These are phyloP conservation scores for Taenioides sp. DNA, from an alignment of 2,797 vertebrate genomes.

Conservation along the genomic window DNA sequence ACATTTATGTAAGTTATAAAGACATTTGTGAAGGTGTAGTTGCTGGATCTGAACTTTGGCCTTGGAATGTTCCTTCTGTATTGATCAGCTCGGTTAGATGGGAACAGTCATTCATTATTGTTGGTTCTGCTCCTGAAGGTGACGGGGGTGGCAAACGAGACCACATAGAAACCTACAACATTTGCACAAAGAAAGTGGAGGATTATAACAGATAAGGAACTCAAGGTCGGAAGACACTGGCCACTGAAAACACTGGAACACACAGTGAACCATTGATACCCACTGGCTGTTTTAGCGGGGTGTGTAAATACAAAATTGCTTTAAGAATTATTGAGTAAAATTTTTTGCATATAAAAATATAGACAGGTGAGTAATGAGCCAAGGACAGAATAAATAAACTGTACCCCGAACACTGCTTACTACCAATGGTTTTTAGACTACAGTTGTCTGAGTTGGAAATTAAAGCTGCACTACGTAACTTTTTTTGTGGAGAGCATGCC, in stretches of 20 bases:
- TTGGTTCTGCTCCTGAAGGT: slow-evolving; percentile 48
- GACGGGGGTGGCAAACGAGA: slow-evolving; percentile 50
- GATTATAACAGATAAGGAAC: slow-evolving; percentile 18
- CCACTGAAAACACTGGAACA: slow-evolving; percentile 16
- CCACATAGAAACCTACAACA: slow-evolving; percentile 32
- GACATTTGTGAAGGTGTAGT: slow-evolving; percentile 30
- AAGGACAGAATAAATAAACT: no score
- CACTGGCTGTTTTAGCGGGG: no score
- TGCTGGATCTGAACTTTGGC: slow-evolving; percentile 51
- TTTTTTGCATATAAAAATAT: no score
- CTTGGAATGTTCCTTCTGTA: slow-evolving; percentile 49
- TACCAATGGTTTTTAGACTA: no score
- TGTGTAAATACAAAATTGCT: no score
- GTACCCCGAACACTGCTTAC: no score
- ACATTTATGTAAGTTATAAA: slow-evolving; percentile 49
- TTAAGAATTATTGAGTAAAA: no score
- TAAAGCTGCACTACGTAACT: no score
- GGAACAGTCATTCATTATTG: slow-evolving; percentile 60
- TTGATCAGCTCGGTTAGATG: slow-evolving; percentile 49
- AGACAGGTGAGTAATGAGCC: no score
- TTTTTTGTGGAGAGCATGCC: no score
- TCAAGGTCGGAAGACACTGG: slow-evolving; percentile 32
- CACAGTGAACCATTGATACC: not conserved
- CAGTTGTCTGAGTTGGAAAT: no score
- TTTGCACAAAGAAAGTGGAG: slow-evolving; percentile 28